Conservation (phyloP, 2,113 vertebrate species). For the Aphelocoma coerulescens region DNA sequence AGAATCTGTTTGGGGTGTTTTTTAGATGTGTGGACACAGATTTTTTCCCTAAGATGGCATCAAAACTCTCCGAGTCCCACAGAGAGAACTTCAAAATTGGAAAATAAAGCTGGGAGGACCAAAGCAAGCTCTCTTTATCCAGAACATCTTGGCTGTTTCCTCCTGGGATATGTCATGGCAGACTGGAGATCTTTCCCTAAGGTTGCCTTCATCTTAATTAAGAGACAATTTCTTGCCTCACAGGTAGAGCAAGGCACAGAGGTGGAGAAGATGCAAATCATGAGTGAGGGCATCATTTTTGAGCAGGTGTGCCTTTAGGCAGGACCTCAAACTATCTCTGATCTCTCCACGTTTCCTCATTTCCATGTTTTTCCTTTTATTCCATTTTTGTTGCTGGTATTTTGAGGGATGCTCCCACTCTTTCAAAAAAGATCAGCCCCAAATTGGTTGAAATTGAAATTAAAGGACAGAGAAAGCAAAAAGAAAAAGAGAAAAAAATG, state of each 20-base stretch:
- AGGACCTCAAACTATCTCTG: background rate
- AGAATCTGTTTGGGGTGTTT: background rate
- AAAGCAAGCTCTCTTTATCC: fast-evolving
- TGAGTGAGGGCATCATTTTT: background rate
- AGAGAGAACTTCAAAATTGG: background rate
- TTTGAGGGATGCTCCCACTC: background rate
- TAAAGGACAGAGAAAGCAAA: background rate
- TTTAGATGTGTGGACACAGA: background rate
- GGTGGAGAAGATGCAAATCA: background rate
- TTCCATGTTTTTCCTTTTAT: background rate
- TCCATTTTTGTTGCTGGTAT: fast-evolving
- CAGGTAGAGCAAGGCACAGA: background rate
- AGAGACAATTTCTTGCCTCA: background rate
- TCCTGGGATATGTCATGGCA: background rate
- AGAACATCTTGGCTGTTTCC: background rate
- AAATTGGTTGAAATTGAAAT: background rate
- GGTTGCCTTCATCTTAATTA: background rate
- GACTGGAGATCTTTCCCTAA: background rate
- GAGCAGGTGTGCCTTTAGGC: background rate
- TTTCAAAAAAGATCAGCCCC: background rate
- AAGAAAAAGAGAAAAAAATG: background rate
- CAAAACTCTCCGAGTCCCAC: background rate
- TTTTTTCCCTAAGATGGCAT: background rate
- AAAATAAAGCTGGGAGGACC: background rate
- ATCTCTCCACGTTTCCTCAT: background rate